Evolutionary conservation across 2,113 vertebrate species (phyloP), one percentile per base, ranked within the genome.

Genomic region (Calypte anna): DNA sequence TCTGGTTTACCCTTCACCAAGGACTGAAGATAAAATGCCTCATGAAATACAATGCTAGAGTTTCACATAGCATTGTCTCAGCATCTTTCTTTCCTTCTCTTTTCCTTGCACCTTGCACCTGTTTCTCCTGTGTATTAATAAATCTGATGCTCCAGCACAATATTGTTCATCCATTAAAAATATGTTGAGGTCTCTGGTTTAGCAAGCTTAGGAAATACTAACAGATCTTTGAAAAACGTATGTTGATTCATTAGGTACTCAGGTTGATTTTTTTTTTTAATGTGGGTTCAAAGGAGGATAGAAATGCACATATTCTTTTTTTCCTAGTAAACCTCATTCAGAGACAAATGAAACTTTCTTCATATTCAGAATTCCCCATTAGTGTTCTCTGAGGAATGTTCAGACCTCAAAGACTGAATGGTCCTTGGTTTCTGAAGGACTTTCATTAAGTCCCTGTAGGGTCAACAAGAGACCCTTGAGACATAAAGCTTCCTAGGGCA

Each of bases 61-160:
- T 87, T 90, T 83, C 72, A 90, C 5, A 3, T 88, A 84, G 7
- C 69, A 76, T 66, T 0, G 0, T 44, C 48, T 95, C 95, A 96
- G 90, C 91, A 96, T 75, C 43, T 95, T 94, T 78, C 23, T 82
- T 93, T 82, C 30, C 48, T 83, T 25, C 6, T 76, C 4, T 3
- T 0, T 89, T 10, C 7, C 7, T 92, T 91, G 75, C 94, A 97
- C 7, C 7, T 92, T 91, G 75, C 94, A 97, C 84, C 91, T 95
- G 92, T 93, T 94, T 95, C 53, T 91, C 72, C 38, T 58, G 61
- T 68, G 59, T 83, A 88, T 91, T 91, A 57, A 77, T 70, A 88
- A 91, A 94, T 67, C 57, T 94, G 94, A 79, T 95, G 68, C 38
- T 90, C 28, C 63, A 88, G 93, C 68, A 93, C 0, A 74, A 23